These are phyloP conservation scores for Girardinichthys multiradiatus DNA, from an alignment of 2,113 vertebrate genomes.

Conservation along the genomic window DNA sequence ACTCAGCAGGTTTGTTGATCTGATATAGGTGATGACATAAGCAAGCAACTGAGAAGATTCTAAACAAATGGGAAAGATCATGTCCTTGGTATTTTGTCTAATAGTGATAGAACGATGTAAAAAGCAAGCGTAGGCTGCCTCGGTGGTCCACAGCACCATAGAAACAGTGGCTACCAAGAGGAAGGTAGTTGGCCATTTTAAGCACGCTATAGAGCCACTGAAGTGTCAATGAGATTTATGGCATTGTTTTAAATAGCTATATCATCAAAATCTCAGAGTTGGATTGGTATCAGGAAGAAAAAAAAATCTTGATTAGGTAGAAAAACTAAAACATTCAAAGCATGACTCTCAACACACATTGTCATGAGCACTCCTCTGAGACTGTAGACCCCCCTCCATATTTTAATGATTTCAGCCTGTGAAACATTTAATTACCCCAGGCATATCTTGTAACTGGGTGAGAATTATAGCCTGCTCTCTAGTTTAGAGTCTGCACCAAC, in stretches of 20 bases:
- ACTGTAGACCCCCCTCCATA: neutral
- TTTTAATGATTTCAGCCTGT: neutral
- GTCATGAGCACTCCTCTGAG: neutral
- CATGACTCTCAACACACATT: neutral
- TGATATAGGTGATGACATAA: neutral
- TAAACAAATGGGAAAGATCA: neutral
- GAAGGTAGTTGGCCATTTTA: neutral
- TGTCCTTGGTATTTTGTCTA: neutral
- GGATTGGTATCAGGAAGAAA: neutral
- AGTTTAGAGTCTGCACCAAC: conserved; percentile 21
- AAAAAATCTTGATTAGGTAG: neutral
- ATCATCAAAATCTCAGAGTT: neutral
- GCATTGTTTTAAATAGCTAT: no score
- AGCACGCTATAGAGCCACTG: neutral
- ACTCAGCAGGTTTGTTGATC: neutral
- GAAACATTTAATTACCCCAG: conserved; percentile 2
- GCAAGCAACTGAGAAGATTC: neutral
- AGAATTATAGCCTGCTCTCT: conserved; percentile 21
- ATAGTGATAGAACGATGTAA: neutral
- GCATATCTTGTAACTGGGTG: conserved; percentile 3
- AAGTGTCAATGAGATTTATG: no score
- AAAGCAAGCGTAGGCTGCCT: neutral
- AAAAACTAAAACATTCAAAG: neutral
- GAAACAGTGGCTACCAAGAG: neutral
- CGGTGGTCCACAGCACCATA: neutral